phyloP scores from a whole-genome alignment of 2,797 vertebrate genomes.

The Anguilla obscura region DNA sequence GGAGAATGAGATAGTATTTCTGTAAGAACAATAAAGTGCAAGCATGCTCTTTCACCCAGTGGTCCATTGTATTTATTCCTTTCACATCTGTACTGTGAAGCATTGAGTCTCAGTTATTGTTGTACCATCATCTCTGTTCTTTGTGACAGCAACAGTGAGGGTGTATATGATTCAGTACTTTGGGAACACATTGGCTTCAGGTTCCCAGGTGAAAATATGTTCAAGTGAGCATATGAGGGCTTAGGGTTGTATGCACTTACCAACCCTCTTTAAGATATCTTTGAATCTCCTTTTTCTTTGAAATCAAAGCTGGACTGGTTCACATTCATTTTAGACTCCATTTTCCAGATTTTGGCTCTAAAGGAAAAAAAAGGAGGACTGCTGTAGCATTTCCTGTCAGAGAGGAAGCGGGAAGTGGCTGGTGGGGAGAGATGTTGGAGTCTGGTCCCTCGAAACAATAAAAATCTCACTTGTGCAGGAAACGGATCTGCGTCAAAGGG shows the following conservation, averaged over 20 bases:
- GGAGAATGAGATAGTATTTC: neutral
- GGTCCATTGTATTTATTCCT: neutral
- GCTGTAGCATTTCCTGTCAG: constrained; percentile 76
- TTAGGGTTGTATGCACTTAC: constrained; percentile 1
- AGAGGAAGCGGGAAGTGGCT: constrained; percentile 94
- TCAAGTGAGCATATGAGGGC: neutral
- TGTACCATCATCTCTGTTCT: neutral
- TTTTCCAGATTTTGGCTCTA: constrained; percentile 66
- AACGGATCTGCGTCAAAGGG: constrained; percentile 90
- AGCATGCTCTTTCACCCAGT: neutral
- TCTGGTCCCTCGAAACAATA: constrained; percentile 84
- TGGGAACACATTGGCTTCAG: constrained; percentile 51
- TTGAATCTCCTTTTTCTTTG: constrained; percentile 65
- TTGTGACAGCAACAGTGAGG: constrained; percentile 53
- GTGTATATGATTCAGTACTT: constrained; percentile 59
- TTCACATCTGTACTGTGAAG: constrained; percentile 4
- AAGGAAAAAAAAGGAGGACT: constrained; percentile 54
- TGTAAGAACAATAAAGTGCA: neutral
- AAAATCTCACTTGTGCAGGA: constrained; percentile 81
- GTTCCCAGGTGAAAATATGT: constrained; percentile 56
- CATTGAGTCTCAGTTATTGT: neutral
- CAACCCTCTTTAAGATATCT: constrained; percentile 58
- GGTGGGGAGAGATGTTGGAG: constrained; percentile 77
- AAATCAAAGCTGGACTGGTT: constrained; percentile 63
- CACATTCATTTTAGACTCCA: constrained; percentile 44